Evolutionary conservation across 2,113 vertebrate species (phyloP).

Genomic region (Rhodinocichla rosea): DNA sequence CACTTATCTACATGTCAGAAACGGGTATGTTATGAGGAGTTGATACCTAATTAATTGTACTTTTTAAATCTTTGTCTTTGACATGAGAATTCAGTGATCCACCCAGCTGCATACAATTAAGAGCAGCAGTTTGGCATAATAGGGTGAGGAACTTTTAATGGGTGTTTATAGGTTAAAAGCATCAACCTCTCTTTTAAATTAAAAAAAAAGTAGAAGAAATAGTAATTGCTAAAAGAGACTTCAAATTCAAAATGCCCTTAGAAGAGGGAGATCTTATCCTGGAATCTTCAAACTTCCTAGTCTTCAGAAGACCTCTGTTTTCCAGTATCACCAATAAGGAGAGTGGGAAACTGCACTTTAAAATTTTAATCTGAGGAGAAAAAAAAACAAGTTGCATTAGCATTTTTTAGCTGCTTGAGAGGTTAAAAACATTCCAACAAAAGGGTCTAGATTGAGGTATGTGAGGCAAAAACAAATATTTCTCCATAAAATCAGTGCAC

Average conservation of each 20-base stretch:
- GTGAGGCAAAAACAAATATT: constrained; percentile 71
- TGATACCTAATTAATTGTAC: constrained; percentile 47
- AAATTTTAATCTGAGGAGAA: neutral
- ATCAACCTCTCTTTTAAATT: constrained; percentile 64
- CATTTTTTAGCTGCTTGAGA: constrained; percentile 53
- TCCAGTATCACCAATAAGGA: neutral
- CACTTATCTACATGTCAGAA: constrained; percentile 17
- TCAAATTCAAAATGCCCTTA: constrained; percentile 57
- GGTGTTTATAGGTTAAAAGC: constrained; percentile 75
- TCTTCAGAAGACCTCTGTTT: constrained; percentile 14
- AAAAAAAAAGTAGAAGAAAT: constrained; percentile 67
- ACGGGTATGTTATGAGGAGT: constrained; percentile 5
- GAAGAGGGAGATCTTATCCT: constrained; percentile 57
- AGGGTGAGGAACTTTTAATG: constrained; percentile 75
- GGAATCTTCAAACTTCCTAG: constrained; percentile 28
- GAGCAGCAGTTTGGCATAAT: constrained; percentile 62
- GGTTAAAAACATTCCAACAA: constrained; percentile 59
- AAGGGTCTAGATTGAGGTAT: constrained; percentile 60
- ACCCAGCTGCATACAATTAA: constrained; percentile 75
- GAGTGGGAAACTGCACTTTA: neutral
- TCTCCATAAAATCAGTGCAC: constrained; percentile 66
- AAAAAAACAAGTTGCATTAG: constrained; percentile 1
- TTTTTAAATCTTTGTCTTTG: constrained; percentile 68
- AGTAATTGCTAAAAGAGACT: constrained; percentile 64
- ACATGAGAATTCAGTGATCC: constrained; percentile 64